Evolutionary conservation across 2,113 vertebrate species (phyloP), one percentile per base, ranked within the genome.

Genomic region (Pithys albifrons): DNA sequence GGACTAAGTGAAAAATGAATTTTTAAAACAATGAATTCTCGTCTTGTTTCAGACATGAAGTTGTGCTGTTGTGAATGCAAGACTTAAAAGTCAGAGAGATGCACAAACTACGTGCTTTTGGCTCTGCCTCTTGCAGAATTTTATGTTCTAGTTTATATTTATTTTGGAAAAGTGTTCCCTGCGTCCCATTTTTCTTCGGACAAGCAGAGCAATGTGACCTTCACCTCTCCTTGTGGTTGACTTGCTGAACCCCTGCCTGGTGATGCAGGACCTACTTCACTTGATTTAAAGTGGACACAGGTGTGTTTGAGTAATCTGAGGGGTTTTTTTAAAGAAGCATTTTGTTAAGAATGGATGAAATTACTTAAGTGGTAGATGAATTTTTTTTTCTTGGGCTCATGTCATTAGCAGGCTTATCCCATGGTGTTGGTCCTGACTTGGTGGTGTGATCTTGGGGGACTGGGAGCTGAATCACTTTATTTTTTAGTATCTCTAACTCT

Each of bases 281-380:
- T 14, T 74, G 72, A 96, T 91, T 91, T 94, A 87, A 95, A 90
- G 48, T 71, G 93, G 85, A 77, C 27, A 5, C 8, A 31, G 31
- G 25, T 59, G 33, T 77, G 82, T 89, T 80, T 71, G 14, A 67
- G 59, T 48, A 65, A 87, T 78, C 24, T n/a, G 45, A 43, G 24
- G 37, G 37, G 39, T 39, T 85, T 85, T 88, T 80, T 29, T 11
- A 2, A 37, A 77, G 9, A 29, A 61, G 6, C 3, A 9, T 75
- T 77, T 69, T 78, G 28, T 69, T 27, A 65, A 69, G 29, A 94
- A 85, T 74, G 81, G 58, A 14, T 94, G 54, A 93, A 95, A 85
- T 65, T 2, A 81, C 28, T 93, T 87, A 95, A 95, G 54, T 52
- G 49, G 15, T 27, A 61, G 33, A 55, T 48, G 18, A n/a, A 15